Evolutionary conservation across 2,797 vertebrate genomes (phyloP).

Genomic region (Amniataba percoides): DNA sequence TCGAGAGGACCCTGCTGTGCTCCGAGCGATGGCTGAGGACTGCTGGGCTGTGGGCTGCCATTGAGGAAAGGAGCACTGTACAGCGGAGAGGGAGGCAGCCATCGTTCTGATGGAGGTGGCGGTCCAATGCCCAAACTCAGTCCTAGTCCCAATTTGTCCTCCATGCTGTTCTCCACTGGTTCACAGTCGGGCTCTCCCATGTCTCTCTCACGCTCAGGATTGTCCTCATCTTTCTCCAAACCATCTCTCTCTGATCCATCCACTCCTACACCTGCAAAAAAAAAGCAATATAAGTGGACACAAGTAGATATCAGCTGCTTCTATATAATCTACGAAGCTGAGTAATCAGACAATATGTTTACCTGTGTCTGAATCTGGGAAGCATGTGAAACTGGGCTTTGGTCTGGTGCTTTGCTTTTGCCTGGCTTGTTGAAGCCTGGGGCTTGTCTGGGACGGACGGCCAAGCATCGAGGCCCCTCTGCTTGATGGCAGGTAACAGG

Average conservation of each 20-base stretch:
- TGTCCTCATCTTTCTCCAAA: constrained; percentile 87
- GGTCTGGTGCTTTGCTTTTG: constrained; percentile 83
- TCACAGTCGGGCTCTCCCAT: constrained; percentile 84
- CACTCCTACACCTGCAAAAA: constrained; percentile 77
- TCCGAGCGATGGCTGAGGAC: constrained; percentile 86
- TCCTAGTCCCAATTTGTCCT: constrained; percentile 87
- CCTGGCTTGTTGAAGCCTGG: constrained; percentile 83
- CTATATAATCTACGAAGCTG: neutral
- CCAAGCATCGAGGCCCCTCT: constrained; percentile 80
- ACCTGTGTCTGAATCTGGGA: constrained; percentile 87
- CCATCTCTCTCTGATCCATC: constrained; percentile 85
- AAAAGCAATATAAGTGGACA: neutral
- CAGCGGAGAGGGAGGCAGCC: constrained; percentile 88
- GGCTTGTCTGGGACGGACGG: constrained; percentile 81
- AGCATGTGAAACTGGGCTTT: constrained; percentile 84
- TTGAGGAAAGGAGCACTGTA: constrained; percentile 89
- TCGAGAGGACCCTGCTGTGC: constrained; percentile 86
- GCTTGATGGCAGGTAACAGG: constrained; percentile 84
- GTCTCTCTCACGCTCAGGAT: constrained; percentile 82
- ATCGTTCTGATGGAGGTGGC: constrained; percentile 86
- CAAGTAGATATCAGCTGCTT: neutral
- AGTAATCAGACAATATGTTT: constrained; percentile 31
- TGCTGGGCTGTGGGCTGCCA: constrained; percentile 87
- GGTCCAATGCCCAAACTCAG: constrained; percentile 86
- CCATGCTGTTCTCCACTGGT: constrained; percentile 85